Conservation (phyloP, 2,113 vertebrate species). For the Erythrocercus mccallii region DNA sequence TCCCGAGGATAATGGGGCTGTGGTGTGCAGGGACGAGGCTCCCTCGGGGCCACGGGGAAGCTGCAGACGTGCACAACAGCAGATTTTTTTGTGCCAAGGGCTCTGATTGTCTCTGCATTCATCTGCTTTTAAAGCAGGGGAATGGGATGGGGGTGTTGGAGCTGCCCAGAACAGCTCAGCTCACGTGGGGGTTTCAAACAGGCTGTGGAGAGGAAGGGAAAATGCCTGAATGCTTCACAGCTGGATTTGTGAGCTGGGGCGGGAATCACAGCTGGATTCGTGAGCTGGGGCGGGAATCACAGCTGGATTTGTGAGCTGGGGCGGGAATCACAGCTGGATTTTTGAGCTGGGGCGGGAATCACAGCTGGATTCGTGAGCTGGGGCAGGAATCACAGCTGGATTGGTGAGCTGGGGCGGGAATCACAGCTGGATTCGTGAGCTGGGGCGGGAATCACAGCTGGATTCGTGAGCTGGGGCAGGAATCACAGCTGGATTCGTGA, state of each 20-base stretch:
- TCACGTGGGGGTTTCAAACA: fast-evolving
- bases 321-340: background rate
- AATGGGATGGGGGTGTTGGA: background rate
- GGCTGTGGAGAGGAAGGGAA: background rate
- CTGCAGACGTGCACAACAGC: background rate
- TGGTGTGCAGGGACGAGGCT: background rate
- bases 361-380: background rate
- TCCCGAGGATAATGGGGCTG: background rate
- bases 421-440: background rate
- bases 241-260: too few relatives aligned
- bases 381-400: too few relatives aligned
- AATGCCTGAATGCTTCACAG: background rate
- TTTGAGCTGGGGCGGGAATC: too few relatives aligned
- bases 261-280: too few relatives aligned
- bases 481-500: background rate
- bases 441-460: background rate
- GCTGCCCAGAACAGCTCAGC: background rate
- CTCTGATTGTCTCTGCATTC: background rate
- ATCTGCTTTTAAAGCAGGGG: background rate
- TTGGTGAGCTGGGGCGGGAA: background rate
- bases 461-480: too few relatives aligned
- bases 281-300: too few relatives aligned
- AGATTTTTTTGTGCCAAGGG: background rate
- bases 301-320: background rate
- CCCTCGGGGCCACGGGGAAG: background rate